Percentiles rank a stretch among this genome's conserved stretches.
Evolutionary conservation across 2,888 invertebrate species (phyloP).

Genomic region (Acanthosepion pharaonis): DNA sequence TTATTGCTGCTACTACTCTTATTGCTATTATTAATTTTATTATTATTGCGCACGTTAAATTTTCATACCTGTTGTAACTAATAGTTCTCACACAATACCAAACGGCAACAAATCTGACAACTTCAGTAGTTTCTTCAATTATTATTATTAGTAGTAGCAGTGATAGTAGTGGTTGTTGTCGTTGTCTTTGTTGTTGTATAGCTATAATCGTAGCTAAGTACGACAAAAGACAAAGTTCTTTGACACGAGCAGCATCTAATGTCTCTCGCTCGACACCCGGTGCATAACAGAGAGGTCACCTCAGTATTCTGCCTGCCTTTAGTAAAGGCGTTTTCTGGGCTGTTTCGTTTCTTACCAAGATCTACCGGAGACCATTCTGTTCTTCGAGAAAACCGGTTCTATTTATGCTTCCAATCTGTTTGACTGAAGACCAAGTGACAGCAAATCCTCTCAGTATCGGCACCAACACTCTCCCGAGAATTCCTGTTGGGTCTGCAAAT

Average conservation of each 20-base stretch:
- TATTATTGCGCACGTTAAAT: too few species aligned
- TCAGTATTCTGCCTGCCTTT: neutral
- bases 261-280: neutral
- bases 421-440: neutral
- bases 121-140: too few species aligned
- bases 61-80: too few species aligned
- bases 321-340: neutral
- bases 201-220: neutral
- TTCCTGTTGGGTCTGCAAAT: too few species aligned
- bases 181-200: neutral
- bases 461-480: too few species aligned
- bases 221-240: neutral
- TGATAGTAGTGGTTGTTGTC: too few species aligned
- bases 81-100: too few species aligned
- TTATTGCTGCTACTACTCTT: too few species aligned
- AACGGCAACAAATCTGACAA: too few species aligned
- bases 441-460: neutral
- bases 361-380: neutral
- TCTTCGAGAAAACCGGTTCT: neutral
- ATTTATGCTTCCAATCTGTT: neutral
- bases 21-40: too few species aligned
- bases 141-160: too few species aligned
- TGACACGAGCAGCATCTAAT: neutral
- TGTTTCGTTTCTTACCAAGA: neutral
- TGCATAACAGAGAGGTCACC: neutral